Conservation (phyloP, 2,113 vertebrate species). For the Archocentrus centrarchus region DNA sequence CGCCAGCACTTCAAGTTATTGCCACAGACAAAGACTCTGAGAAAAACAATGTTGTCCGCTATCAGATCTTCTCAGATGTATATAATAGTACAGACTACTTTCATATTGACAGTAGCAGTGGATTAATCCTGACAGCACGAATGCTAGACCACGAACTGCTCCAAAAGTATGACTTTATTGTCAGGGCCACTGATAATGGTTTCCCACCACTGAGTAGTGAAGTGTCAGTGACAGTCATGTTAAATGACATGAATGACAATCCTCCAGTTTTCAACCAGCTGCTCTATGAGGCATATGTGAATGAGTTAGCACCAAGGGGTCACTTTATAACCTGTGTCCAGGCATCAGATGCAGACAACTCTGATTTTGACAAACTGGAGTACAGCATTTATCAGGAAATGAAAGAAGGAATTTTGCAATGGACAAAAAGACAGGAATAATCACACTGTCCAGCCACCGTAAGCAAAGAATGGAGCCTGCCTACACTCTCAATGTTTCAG, state of each 20-base stretch:
- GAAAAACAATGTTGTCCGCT: conserved; percentile 89
- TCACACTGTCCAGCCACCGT: conserved; percentile 89
- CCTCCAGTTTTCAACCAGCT: conserved; percentile 95
- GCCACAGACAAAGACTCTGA: conserved; percentile 91
- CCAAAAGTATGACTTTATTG: conserved; percentile 87
- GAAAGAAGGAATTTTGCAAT: conserved; percentile 92
- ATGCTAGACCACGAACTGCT: conserved; percentile 92
- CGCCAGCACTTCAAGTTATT: conserved; percentile 92
- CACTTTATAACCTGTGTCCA: conserved; percentile 97
- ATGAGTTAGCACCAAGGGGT: conserved; percentile 91
- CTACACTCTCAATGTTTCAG: conserved; percentile 93
- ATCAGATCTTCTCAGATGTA: conserved; percentile 92
- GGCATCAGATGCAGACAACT: conserved; percentile 94
- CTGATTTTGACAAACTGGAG: conserved; percentile 88
- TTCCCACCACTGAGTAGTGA: conserved; percentile 92
- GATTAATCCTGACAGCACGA: conserved; percentile 93
- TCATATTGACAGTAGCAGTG: conserved; percentile 95
- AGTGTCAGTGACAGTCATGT: conserved; percentile 87
- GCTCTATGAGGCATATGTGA: conserved; percentile 95
- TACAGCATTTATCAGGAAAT: conserved; percentile 96
- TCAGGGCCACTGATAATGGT: conserved; percentile 92
- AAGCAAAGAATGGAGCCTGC: conserved; percentile 92
- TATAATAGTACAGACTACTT: conserved; percentile 96
- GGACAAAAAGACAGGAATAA: conserved; percentile 88
- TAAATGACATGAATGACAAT: conserved; percentile 96